phyloP scores from a whole-genome alignment of 2,113 vertebrate genomes.

The Chloebia gouldiae region DNA sequence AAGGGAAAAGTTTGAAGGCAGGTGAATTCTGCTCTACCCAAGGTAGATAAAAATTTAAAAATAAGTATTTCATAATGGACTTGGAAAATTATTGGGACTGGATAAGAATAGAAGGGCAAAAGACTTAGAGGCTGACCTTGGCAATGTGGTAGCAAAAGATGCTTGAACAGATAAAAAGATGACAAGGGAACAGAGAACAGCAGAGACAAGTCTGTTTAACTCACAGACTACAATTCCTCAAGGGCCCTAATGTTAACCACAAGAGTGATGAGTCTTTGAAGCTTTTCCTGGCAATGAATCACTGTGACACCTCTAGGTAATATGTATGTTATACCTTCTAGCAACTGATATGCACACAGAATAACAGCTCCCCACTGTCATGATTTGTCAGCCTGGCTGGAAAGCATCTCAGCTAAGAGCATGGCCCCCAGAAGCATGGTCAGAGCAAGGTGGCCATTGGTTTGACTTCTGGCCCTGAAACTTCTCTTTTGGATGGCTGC shows the following conservation, averaged over 20 bases:
- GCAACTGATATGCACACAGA: not conserved
- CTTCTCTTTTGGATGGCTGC: not conserved
- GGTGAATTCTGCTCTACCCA: not conserved
- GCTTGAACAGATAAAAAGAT: not conserved
- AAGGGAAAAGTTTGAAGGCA: not conserved
- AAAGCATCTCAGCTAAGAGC: not conserved
- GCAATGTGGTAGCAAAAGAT: not conserved
- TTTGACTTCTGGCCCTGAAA: not conserved
- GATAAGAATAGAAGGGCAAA: not conserved
- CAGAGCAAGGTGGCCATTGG: not conserved
- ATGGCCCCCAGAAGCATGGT: not conserved
- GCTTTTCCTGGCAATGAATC: not conserved
- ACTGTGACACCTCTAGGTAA: not conserved
- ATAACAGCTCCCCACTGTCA: not conserved
- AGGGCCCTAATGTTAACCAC: not conserved
- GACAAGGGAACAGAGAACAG: not conserved
- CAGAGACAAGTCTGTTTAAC: not conserved
- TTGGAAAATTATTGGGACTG: not conserved
- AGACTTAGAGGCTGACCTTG: not conserved
- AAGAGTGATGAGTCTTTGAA: not conserved
- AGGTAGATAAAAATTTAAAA: not conserved
- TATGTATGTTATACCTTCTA: not conserved
- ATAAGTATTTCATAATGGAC: not conserved
- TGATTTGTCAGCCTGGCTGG: no score
- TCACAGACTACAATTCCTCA: not conserved